Evolutionary conservation across 2,888 invertebrate genomes (phyloP).

Genomic region (Agriotes lineatus): DNA sequence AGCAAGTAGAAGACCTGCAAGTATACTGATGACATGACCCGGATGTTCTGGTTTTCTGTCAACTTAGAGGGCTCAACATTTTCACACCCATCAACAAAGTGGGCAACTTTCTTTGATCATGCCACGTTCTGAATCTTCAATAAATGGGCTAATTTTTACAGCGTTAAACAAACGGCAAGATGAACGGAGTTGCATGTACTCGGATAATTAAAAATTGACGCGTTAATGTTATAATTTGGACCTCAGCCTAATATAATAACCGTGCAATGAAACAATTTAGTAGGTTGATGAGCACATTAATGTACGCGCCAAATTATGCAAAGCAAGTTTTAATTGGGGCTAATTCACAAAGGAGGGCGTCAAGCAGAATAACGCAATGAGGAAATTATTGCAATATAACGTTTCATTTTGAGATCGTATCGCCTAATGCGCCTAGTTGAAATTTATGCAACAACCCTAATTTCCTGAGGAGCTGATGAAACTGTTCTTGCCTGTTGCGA

Average conservation of each 20-base stretch:
- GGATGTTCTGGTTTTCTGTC: no score
- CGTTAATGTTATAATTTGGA: no score
- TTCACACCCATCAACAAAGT: no score
- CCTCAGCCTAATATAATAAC: slow-evolving; percentile 10
- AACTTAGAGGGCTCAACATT: no score
- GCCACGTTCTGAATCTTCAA: no score
- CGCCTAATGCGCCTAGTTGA: neutral
- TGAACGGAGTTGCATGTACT: no score
- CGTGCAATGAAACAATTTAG: neutral
- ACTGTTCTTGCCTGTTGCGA: neutral
- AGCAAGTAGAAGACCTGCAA: no score
- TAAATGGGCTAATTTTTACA: no score
- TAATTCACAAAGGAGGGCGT: neutral
- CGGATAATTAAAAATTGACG: no score
- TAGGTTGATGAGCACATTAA: neutral
- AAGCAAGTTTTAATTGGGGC: slow-evolving; percentile 3
- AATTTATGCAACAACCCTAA: slow-evolving; percentile 3
- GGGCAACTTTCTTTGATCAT: no score
- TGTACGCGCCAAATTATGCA: slow-evolving; percentile 5
- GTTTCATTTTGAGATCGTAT: neutral
- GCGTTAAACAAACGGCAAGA: no score
- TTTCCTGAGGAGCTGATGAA: neutral
- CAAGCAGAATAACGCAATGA: neutral
- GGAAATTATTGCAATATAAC: slow-evolving; percentile 8
- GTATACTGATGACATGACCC: no score